These are phyloP conservation scores for Brachylomia viminalis DNA, from an alignment of 2,888 invertebrate species.

Conservation along the genomic window DNA sequence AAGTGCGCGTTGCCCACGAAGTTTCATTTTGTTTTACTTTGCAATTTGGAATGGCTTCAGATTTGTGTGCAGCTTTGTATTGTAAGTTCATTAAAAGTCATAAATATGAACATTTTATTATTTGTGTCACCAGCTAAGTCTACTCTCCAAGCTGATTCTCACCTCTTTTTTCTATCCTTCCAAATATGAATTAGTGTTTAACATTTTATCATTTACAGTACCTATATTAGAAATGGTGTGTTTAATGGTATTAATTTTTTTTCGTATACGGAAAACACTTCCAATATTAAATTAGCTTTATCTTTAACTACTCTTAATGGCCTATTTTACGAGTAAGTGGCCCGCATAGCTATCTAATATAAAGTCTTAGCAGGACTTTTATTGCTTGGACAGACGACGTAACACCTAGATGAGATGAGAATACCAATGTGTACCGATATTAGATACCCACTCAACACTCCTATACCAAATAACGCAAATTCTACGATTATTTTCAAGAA, in stretches of 20 bases:
- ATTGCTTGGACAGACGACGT: conserved; percentile 18
- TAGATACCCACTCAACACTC: too few relatives aligned
- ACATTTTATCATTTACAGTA: too few relatives aligned
- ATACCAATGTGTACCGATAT: not conserved
- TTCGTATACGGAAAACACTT: too few relatives aligned
- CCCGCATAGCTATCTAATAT: conserved; percentile 7
- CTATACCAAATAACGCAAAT: not conserved
- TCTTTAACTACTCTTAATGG: conserved; percentile 11
- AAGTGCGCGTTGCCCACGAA: conserved; percentile 28
- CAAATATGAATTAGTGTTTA: too few relatives aligned
- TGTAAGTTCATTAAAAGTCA: conserved; percentile 11
- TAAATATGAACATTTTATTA: conserved; percentile 17
- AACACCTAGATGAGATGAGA: conserved; percentile 7
- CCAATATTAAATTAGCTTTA: not conserved
- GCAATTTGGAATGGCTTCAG: conserved; percentile 16
- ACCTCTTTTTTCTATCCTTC: too few relatives aligned
- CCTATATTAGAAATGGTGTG: not conserved
- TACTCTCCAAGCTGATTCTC: too few relatives aligned
- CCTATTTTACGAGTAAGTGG: conserved; percentile 23
- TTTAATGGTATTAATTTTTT: not conserved
- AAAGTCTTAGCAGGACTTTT: conserved; percentile 3
- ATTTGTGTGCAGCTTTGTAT: conserved; percentile 1
- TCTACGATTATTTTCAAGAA: not conserved
- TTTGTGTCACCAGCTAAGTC: too few relatives aligned
- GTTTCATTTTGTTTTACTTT: conserved; percentile 44